Base-by-base conservation (phyloP, 2,797 vertebrate genomes). In the Apogon talboti region DNA sequence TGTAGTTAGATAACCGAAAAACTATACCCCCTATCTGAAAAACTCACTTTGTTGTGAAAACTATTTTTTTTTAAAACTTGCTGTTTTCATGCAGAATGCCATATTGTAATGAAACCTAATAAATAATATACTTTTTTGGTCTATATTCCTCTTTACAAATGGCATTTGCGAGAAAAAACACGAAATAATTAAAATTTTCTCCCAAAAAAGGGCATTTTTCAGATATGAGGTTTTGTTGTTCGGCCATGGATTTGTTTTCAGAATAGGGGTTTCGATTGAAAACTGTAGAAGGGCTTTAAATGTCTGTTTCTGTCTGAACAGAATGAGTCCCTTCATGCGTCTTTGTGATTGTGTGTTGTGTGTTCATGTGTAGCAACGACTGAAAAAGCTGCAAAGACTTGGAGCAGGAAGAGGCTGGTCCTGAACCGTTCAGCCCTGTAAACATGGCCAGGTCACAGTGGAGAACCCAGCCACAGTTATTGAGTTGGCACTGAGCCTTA, bases 171-270 rank as follows among this genome's bases (percentile, higher is more conserved):
- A 24, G 21, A 24, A 24, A 24, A 24, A 24, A 2, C 21, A 2
- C 21, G 5, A 24, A 5, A 24, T 24, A 24, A 2, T 24, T 24
- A 2, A 24, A 5, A 24, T 2, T 24, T 2, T 24, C 21, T 24
- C n/a, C n/a, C 5, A 24, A 24, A 24, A 24, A 24, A 2, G 5
- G n/a, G n/a, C n/a, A n/a, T n/a, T n/a, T n/a, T n/a, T n/a, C n/a
- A n/a, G n/a, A n/a, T n/a, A n/a, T n/a, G n/a, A n/a, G n/a, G n/a
- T n/a, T n/a, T n/a, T n/a, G n/a, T n/a, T n/a, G n/a, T n/a, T n/a
- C n/a, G 75, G 82, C 74, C 61, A 9, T 48, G 57, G 55, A 79
- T 85, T 89, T 90, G 88, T 89, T 85, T 91, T 87, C 71, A 71
- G 67, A 79, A 78, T 2, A 7, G 58, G 42, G 63, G 35, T 64